Base-by-base conservation (phyloP, 2,797 vertebrate genomes). In the Phoeniculus purpureus region DNA sequence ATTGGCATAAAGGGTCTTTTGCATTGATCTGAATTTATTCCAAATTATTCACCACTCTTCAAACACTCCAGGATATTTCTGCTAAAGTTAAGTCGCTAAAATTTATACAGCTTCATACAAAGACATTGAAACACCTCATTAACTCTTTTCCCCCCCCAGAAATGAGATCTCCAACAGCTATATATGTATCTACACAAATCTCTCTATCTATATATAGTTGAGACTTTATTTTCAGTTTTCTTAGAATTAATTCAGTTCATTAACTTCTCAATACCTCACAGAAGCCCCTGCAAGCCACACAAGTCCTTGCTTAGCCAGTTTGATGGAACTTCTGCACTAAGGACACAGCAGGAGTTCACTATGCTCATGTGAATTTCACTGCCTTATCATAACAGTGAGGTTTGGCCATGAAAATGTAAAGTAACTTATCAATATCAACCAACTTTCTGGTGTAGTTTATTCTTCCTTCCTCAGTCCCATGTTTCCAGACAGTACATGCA, bases 91-190 rank as follows among this genome's bases (percentile, higher is more conserved):
- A 93, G 65, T 78, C 54, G 75, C 56, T 93, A 81, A 91, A 96
- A 96, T 96, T 92, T 89, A 89, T 90, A 90, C 16, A 3, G 81
- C 66, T 81, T 76, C 61, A 70, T 61, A 92, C 75, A 93, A 93
- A 94, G 86, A 66, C 81, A 89, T 13, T 75, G 91, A 92, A 96
- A 95, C 94, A 90, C 84, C 90, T 96, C 94, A 95, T 94, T 91
- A 92, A 92, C 81, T 88, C 94, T 88, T 78, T 79, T 74, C 72
- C 78, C 86, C 95, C 79, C 70, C 81, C 81, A 89, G 66, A 55
- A 96, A 94, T 1, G 1, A 62, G 78, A 84, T 83, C 77, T 94
- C 79, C 79, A 89, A 77, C 55, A 89, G 81, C 86, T 76, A 88
- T 76, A 84, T 73, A 87, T 0, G 1, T 64, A 85, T 72, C 90